Base-by-base conservation (phyloP, 2,113 vertebrate species). In the Leptodactylus fuscus region DNA sequence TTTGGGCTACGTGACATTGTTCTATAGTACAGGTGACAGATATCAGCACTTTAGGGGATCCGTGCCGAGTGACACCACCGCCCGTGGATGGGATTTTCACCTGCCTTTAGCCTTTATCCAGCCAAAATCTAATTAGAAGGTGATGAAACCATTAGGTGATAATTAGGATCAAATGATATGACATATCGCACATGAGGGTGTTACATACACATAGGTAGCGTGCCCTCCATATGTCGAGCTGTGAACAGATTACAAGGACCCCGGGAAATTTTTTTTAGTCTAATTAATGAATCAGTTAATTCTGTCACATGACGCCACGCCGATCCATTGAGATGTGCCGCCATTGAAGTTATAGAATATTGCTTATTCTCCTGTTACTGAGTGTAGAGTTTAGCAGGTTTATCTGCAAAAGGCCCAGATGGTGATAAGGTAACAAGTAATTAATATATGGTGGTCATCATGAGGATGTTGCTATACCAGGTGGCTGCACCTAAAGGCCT, bases 101-200 rank as follows among this genome's bases (percentile, higher is more conserved):
- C 76, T 55, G 11, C 51, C 58, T 58, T 78, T 78, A 34, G 75
- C 75, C 75, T 78, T 55, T 78, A 34, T 55, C 3, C 34, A 41
- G 76, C 51, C 76, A 79, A 79, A 60, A 36, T 58, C 51, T 79
- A 79, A 79, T 79, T 79, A 79, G 34, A 51, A 79, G 34, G 76
- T 79, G 76, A 58, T 79, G 60, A 60, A 41, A 41, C 16, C 76
- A 60, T 79, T 24, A 41, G 34, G 51, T 79, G 76, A 60, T 79
- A 79, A 79, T 79, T 58, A 79, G 76, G 53, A 53, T 79, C 29
- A 58, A 58, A n/a, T 79, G 10, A 60, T 3, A 16, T 79, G 51
- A 79, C 53, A 58, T 36, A 32, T 41, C 11, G 55, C 75, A 10
- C 51, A 60, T 11, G 6, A 38, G 51, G 53, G 22, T 13, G 53